phyloP scores from a whole-genome alignment of 2,113 vertebrate genomes.

The Entelurus aequoreus region DNA sequence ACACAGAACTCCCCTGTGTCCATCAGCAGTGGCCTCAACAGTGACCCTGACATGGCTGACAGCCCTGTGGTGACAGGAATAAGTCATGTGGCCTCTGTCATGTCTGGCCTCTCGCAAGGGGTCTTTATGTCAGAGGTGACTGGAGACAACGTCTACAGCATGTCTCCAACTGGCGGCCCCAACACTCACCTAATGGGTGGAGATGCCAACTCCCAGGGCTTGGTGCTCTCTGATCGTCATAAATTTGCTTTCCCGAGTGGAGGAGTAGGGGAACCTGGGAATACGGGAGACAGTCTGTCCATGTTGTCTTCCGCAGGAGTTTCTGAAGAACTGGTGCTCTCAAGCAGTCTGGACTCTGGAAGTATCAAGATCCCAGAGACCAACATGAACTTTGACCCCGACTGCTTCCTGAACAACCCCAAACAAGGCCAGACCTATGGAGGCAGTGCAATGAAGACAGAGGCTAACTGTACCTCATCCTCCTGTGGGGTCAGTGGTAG shows the following conservation, averaged over 20 bases:
- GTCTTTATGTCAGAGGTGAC: conserved; percentile 98
- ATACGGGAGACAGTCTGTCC: conserved; percentile 78
- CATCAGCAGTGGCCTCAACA: conserved; percentile 97
- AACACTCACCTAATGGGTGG: conserved; percentile 91
- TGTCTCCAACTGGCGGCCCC: conserved; percentile 90
- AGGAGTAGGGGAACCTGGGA: conserved; percentile 68
- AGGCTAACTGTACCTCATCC: conserved; percentile 72
- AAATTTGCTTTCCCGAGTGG: conserved; percentile 92
- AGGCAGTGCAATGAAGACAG: conserved; percentile 88
- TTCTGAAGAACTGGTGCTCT: conserved; percentile 93
- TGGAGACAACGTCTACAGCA: conserved; percentile 91
- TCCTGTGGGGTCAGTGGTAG: conserved; percentile 63
- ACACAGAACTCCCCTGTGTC: conserved; percentile 98
- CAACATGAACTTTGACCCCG: conserved; percentile 97
- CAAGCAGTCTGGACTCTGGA: conserved; percentile 87
- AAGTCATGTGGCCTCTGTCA: conserved; percentile 93
- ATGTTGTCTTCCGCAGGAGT: conserved; percentile 86
- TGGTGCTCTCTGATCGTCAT: conserved; percentile 92
- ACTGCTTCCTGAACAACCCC: conserved; percentile 99
- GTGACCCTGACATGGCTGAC: conserved; percentile 93
- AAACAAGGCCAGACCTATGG: conserved; percentile 99
- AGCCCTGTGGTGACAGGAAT: conserved; percentile 92
- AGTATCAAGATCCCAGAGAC: conserved; percentile 91
- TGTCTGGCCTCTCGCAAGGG: conserved; percentile 91
- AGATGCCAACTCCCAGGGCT: conserved; percentile 83